These are phyloP conservation scores for Taenaris catops DNA, from an alignment of 2,888 invertebrate genomes.

Conservation along the genomic window DNA sequence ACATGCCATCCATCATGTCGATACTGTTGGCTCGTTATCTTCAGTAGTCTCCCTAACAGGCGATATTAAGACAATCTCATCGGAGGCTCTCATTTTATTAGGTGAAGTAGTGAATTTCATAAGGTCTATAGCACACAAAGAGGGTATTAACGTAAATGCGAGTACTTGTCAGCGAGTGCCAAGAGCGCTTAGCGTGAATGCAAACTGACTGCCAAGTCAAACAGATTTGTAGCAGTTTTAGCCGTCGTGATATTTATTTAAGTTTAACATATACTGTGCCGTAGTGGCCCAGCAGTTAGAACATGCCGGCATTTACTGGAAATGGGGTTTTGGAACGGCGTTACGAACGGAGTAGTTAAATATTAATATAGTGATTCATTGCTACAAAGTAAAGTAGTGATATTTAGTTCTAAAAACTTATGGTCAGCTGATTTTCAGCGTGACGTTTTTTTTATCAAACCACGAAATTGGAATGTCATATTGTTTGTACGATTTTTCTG, in stretches of 20 bases:
- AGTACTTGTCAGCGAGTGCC: conserved; percentile 19
- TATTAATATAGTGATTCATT: too few relatives aligned
- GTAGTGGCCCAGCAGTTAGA: too few relatives aligned
- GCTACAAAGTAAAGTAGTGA: too few relatives aligned
- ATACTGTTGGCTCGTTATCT: conserved; percentile 29
- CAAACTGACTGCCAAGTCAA: conserved; percentile 17
- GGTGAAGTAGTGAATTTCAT: conserved; percentile 22
- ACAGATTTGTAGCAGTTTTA: conserved; percentile 15
- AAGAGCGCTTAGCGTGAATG: conserved; percentile 18
- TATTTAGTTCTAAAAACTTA: too few relatives aligned
- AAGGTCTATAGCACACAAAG: conserved; percentile 16
- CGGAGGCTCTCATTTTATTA: conserved; percentile 32
- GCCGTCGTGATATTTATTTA: conserved; percentile 15
- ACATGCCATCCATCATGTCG: conserved; percentile 24
- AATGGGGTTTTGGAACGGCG: too few relatives aligned
- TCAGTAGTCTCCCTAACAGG: conserved; percentile 27
- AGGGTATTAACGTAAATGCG: conserved; percentile 18
- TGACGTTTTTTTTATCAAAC: too few relatives aligned
- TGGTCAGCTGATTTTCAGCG: too few relatives aligned
- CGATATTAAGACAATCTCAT: conserved; percentile 31
- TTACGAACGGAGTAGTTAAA: too few relatives aligned
- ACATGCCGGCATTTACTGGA: too few relatives aligned
- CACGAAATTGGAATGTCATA: too few relatives aligned
- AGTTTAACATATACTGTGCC: conserved; percentile 14
- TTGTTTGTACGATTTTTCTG: too few relatives aligned